A percentile compares a stretch with the other conserved stretches of the same genome.
Evolutionary conservation across 2,113 vertebrate species (phyloP).

Genomic region (Zosterops japonicus): DNA sequence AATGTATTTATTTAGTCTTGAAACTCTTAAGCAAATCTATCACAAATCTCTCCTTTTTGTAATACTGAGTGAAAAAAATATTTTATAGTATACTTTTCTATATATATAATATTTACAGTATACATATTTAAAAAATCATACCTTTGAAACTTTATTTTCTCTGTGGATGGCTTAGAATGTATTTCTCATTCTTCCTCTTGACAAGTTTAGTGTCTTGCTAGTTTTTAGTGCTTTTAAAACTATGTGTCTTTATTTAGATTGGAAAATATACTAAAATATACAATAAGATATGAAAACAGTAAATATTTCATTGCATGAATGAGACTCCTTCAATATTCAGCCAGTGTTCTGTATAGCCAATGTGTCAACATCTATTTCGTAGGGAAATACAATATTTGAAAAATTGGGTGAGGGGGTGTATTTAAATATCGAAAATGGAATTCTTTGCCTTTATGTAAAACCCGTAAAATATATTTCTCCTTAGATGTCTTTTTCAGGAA

Average conservation of each 20-base stretch:
- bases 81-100: neutral
- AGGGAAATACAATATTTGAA: neutral
- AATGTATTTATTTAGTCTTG: neutral
- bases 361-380: neutral
- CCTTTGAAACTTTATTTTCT: neutral
- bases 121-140: neutral
- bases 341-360: neutral
- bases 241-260: neutral
- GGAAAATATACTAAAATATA: neutral
- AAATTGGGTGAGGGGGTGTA: neutral
- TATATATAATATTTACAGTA: neutral
- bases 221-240: neutral
- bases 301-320: neutral
- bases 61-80: neutral
- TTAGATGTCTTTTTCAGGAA: neutral
- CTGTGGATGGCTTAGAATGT: neutral
- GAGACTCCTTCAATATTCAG: neutral
- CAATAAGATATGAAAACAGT: neutral
- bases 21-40: neutral
- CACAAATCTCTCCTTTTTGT: neutral
- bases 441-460: neutral
- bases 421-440: neutral
- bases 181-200: neutral
- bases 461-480: neutral
- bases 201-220: neutral